A percentile compares a stretch with the other conserved stretches of the same genome.
These are phyloP conservation scores for Oncorhynchus tshawytscha DNA, from an alignment of 2,113 vertebrate species.

Conservation along the genomic window DNA sequence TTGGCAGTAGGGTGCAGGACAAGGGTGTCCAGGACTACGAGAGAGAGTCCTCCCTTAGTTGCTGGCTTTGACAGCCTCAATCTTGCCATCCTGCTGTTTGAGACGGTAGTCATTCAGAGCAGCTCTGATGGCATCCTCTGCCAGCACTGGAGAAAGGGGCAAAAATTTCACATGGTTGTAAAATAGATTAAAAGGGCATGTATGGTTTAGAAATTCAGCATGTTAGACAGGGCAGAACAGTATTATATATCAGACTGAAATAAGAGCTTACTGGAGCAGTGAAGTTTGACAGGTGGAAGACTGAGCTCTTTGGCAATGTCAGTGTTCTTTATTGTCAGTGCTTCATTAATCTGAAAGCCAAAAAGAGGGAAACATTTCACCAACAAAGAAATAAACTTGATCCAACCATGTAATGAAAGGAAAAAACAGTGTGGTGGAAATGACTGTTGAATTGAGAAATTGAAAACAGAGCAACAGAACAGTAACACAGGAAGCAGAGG, in stretches of 20 bases:
- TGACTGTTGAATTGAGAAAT: background rate
- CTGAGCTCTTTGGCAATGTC: slow-evolving; percentile 97
- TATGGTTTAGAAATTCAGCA: too few relatives aligned
- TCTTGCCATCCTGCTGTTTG: slow-evolving; percentile 77
- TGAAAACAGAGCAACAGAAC: background rate
- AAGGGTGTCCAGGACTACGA: slow-evolving; percentile 5
- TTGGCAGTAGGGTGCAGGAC: slow-evolving; percentile 13
- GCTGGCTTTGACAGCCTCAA: slow-evolving; percentile 56
- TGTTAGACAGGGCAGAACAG: background rate
- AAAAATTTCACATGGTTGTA: background rate
- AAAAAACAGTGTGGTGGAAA: background rate
- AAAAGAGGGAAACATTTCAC: slow-evolving; percentile 1
- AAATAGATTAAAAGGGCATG: background rate
- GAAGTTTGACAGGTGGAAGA: slow-evolving; percentile 95
- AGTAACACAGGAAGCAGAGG: background rate
- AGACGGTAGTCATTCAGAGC: slow-evolving; percentile 88
- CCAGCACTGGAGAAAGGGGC: slow-evolving; percentile 78
- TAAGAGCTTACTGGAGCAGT: slow-evolving; percentile 92
- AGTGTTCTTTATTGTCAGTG: slow-evolving; percentile 90
- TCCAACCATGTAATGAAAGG: background rate
- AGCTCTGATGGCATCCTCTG: slow-evolving; percentile 91
- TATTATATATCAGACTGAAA: background rate
- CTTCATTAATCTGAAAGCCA: slow-evolving; percentile 85
- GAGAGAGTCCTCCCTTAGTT: slow-evolving; percentile 31
- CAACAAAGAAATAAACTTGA: background rate